These are phyloP conservation scores for Bimastos eiseni DNA, from an alignment of 2,888 invertebrate species.

Conservation along the genomic window DNA sequence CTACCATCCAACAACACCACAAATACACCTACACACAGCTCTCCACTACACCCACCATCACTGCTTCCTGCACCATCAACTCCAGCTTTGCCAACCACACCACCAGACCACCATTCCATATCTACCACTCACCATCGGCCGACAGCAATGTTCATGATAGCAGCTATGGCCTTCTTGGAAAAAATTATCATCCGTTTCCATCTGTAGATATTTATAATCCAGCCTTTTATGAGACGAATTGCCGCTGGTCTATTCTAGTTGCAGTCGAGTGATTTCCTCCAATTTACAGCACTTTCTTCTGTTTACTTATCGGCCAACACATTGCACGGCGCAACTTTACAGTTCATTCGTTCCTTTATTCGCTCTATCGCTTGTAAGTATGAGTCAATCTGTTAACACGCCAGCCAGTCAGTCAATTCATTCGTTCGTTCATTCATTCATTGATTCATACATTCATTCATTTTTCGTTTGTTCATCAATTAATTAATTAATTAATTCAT, in stretches of 20 bases:
- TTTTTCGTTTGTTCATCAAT: no score
- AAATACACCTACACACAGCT: background rate
- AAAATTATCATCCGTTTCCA: background rate
- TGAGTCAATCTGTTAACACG: background rate
- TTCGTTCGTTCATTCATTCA: background rate
- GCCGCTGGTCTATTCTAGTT: background rate
- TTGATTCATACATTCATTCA: background rate
- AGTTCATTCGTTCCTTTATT: no score
- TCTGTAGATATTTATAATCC: background rate
- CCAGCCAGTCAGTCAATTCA: background rate
- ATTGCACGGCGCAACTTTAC: no score
- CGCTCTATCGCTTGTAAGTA: no score
- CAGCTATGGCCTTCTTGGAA: background rate
- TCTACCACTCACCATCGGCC: background rate
- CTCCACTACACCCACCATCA: background rate
- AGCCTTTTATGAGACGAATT: background rate
- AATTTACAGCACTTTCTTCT: background rate
- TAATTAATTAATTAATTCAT: no score
- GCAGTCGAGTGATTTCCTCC: background rate
- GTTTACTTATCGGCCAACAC: background rate
- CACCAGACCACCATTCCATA: background rate
- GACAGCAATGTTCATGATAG: background rate
- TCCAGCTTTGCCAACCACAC: background rate
- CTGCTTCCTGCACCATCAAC: background rate
- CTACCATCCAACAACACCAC: slow-evolving; percentile 41